phyloP scores from a whole-genome alignment of 2,113 vertebrate species.

The Leucopsar rothschildi region DNA sequence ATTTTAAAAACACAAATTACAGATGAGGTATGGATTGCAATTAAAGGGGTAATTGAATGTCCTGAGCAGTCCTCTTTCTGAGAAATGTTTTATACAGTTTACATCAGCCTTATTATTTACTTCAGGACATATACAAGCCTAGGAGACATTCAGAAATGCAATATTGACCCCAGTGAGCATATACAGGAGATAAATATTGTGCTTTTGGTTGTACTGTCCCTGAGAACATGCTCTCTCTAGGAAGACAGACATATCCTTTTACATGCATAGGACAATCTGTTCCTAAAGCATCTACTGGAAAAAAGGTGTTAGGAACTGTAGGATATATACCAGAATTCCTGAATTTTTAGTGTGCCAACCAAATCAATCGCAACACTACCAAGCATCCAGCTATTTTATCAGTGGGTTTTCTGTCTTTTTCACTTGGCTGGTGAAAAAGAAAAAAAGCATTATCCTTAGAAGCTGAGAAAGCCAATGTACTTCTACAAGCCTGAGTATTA shows the following conservation, averaged over 20 bases:
- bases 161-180: neutral
- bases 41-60: neutral
- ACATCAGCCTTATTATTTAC: neutral
- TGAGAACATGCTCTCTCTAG: neutral
- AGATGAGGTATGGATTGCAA: neutral
- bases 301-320: neutral
- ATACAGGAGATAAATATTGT: neutral
- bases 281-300: neutral
- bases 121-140: neutral
- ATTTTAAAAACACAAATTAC: neutral
- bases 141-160: neutral
- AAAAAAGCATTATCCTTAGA: neutral
- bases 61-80: neutral
- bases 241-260: neutral
- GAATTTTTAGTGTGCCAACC: neutral
- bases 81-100: neutral
- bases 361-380: neutral
- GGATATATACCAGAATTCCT: neutral
- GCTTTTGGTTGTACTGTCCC: neutral
- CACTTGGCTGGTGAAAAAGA: neutral
- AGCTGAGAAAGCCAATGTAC: accelerated
- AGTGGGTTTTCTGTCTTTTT: neutral
- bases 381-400: neutral
- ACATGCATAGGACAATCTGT: neutral
- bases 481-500: neutral